phyloP scores from a whole-genome alignment of 2,797 vertebrate species.

The Danionella dracula region DNA sequence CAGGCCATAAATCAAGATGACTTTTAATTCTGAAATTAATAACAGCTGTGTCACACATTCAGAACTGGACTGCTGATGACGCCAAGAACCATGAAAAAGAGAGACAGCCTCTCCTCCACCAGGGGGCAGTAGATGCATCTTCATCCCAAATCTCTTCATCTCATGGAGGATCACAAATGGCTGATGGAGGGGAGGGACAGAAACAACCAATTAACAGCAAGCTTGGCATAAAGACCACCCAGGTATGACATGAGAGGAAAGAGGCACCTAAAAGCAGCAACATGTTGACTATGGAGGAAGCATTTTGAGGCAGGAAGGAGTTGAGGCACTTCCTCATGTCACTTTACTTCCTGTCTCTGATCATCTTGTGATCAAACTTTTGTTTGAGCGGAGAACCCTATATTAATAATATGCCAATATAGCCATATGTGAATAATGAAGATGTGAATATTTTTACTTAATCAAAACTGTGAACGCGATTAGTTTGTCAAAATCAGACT shows the following conservation, averaged over 20 bases:
- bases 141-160: conserved; percentile 36
- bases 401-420: too few species aligned
- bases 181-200: not conserved
- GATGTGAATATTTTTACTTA: too few species aligned
- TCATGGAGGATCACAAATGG: not conserved
- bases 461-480: too few species aligned
- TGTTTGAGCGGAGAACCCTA: too few species aligned
- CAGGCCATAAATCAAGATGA: not conserved
- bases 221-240: not conserved
- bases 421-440: too few species aligned
- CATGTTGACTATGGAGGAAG: too few species aligned
- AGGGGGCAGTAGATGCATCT: conserved; percentile 46
- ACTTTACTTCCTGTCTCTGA: too few species aligned
- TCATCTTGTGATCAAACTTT: too few species aligned
- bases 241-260: not conserved
- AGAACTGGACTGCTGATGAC: conserved; percentile 49
- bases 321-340: too few species aligned
- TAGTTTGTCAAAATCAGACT: too few species aligned
- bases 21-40: not conserved
- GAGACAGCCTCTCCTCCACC: conserved; percentile 47
- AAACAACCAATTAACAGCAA: not conserved
- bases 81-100: conserved; percentile 35
- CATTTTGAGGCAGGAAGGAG: too few species aligned
- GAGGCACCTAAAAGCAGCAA: too few species aligned
- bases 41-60: not conserved